Evolutionary conservation across 2,888 invertebrate species (phyloP).

Genomic region (Troglohyphantes excavatus): DNA sequence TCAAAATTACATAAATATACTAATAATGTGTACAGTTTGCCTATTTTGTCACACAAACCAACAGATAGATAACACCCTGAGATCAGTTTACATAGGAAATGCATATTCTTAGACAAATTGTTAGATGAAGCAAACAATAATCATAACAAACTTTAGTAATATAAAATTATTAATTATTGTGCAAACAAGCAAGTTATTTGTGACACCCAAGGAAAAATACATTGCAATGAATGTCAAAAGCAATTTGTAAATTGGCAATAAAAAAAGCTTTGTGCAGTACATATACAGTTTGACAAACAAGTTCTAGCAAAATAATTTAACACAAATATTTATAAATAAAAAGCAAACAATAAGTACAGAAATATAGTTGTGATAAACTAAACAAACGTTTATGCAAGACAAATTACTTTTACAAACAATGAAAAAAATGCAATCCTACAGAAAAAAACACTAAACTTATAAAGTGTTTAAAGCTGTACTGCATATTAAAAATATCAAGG

Average conservation of each 20-base stretch:
- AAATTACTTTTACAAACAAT: no score
- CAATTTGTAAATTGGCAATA: background rate
- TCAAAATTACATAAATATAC: background rate
- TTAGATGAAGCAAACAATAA: background rate
- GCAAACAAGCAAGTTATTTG: background rate
- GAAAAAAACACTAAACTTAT: no score
- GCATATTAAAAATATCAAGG: no score
- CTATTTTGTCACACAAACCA: background rate
- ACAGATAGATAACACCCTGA: constrained; percentile 54
- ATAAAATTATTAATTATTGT: background rate
- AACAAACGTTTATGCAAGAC: no score
- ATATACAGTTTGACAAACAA: background rate
- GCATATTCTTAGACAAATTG: background rate
- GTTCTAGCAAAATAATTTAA: background rate
- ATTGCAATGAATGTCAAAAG: background rate
- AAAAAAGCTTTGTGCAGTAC: background rate
- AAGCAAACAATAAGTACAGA: background rate
- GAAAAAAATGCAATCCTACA: no score
- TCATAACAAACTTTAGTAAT: background rate
- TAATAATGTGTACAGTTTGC: background rate
- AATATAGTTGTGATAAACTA: no score
- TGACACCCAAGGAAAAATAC: background rate
- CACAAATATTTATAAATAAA: background rate
- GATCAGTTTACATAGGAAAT: constrained; percentile 42
- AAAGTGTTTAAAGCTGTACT: no score